Base-by-base conservation (phyloP, 2,888 invertebrate species). In the Sinohyriopsis cumingii region DNA sequence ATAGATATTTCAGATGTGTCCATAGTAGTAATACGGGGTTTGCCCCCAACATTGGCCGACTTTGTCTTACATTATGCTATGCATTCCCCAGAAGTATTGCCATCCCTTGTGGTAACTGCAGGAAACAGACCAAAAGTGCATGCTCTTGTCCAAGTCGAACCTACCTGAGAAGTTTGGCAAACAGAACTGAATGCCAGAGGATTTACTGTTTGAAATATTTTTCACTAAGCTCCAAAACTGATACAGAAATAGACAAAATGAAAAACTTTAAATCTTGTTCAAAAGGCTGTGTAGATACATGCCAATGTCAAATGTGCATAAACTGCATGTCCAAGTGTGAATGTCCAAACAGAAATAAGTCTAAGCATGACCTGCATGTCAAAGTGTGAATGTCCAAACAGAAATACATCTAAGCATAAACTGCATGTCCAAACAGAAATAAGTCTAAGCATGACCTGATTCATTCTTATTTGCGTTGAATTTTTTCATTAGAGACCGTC, bases 1-100 rank as follows among this genome's bases (percentile, higher is more conserved):
- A 59, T 71, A 6, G 59, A 67, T 57, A 68, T 71, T 19, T 68
- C 68, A n/a, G 68, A 67, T 25, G 45, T 68, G 7, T 24, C 45
- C 6, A 18, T 59, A 25, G 55, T 67, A 18, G 57, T 72, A 12
- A 22, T 68, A 5, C 68, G 72, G 72, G 71, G 65, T 3, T 15
- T 62, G 53, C 72, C 72, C n/a, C 45, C 61, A 9, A 65, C 68
- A n/a, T 33, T 65, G 66, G 68, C 9, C 45, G 60, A 61, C 15
- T 59, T 19, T 45, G 55, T 54, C 9, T 68, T n/a, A 25, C 63
- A 18, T 53, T 68, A n/a, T 56, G 62, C 18, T 68, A 68, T 66
- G 61, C 63, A 33, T 72, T 45, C 60, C 65, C 33, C 15, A 56
- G 68, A 65, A 68, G 65, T 55, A 53, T 63, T 5, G 22, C 60